These are phyloP conservation scores for Neopelma chrysocephalum DNA, from an alignment of 2,797 vertebrate genomes.

Conservation along the genomic window DNA sequence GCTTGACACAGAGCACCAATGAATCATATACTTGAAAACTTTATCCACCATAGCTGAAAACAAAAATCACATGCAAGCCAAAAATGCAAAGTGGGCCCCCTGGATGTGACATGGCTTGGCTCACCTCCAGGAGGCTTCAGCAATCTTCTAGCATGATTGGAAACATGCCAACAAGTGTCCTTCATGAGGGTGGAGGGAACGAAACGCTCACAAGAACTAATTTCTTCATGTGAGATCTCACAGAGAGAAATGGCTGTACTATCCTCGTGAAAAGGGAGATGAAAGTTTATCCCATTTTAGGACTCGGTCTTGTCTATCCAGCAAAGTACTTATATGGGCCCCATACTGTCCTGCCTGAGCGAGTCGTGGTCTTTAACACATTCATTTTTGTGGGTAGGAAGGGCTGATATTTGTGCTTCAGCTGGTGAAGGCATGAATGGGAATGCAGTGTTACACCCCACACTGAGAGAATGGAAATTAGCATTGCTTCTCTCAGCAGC, in stretches of 20 bases:
- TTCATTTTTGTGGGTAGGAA: neutral
- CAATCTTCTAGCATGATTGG: constrained; percentile 52
- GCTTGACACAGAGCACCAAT: neutral
- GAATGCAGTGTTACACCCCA: neutral
- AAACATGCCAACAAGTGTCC: constrained; percentile 35
- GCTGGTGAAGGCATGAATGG: neutral
- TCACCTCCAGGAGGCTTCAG: constrained; percentile 59
- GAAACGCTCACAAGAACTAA: neutral
- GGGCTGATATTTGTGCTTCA: neutral
- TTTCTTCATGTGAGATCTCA: constrained; percentile 10
- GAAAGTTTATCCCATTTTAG: neutral
- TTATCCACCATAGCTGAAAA: constrained; percentile 47
- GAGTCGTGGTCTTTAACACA: neutral
- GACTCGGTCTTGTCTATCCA: neutral
- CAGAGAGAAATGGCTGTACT: neutral
- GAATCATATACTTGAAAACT: constrained; percentile 39
- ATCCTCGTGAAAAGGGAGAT: fast-evolving
- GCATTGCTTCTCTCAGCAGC: neutral
- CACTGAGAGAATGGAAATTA: neutral
- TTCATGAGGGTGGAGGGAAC: constrained; percentile 6
- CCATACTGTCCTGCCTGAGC: neutral
- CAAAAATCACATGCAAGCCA: constrained; percentile 57
- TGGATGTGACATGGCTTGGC: constrained; percentile 62
- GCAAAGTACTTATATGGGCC: neutral
- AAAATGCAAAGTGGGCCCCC: constrained; percentile 59